These are phyloP conservation scores for Benitochromis conjunctus DNA, from an alignment of 2,113 vertebrate species.

Conservation along the genomic window DNA sequence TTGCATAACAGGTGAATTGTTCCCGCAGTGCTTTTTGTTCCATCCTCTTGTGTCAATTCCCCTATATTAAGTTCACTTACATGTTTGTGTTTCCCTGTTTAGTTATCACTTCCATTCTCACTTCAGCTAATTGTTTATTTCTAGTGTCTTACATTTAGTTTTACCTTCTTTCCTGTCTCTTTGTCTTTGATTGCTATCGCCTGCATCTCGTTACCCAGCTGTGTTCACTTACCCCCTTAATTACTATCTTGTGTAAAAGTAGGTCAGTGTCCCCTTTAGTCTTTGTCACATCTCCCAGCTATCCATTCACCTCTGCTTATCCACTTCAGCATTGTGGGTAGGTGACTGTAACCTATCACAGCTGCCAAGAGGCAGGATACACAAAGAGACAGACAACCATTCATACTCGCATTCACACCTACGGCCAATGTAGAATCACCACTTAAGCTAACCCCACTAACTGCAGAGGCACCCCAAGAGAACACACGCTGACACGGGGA, in stretches of 20 bases:
- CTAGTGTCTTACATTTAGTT: neutral
- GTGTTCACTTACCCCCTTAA: neutral
- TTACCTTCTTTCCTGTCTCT: neutral
- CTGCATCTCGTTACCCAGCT: neutral
- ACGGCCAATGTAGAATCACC: neutral
- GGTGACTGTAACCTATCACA: neutral
- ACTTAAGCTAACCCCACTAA: neutral
- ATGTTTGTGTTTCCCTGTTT: neutral
- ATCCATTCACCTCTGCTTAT: neutral
- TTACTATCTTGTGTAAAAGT: neutral
- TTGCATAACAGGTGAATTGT: neutral
- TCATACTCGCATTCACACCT: neutral
- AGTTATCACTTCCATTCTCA: neutral
- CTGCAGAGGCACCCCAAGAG: neutral
- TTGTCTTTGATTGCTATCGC: neutral
- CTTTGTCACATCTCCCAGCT: neutral
- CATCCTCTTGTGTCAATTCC: neutral
- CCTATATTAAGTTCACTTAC: neutral
- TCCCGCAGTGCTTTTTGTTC: neutral
- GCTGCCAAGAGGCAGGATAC: neutral
- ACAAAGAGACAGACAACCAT: neutral
- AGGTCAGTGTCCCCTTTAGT: neutral
- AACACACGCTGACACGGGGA: neutral
- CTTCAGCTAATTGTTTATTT: neutral
- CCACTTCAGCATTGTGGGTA: neutral